Evolutionary conservation across 1,140 invertebrate genomes (phyloP).

Genomic region (Apis mellifera): DNA sequence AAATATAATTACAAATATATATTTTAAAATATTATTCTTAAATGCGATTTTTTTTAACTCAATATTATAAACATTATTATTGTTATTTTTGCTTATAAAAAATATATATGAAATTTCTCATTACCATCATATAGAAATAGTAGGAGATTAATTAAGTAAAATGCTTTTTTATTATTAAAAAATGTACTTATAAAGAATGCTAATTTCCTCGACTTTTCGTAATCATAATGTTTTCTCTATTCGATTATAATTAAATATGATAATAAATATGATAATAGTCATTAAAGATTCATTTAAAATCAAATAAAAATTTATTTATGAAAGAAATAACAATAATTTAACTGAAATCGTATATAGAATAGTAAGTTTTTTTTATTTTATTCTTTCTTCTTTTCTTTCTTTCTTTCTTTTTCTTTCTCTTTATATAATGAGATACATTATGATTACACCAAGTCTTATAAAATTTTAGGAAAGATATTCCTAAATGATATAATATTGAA

Average conservation of each 20-base stretch:
- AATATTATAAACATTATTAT: not conserved
- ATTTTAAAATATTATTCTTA: slow-evolving; percentile 21
- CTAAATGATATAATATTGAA: slow-evolving; percentile 70
- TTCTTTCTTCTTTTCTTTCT: not conserved
- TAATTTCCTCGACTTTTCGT: slow-evolving; percentile 32
- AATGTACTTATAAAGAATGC: slow-evolving; percentile 66
- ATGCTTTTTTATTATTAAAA: slow-evolving; percentile 19
- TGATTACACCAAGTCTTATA: slow-evolving; percentile 54
- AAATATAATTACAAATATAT: not conserved
- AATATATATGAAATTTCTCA: not conserved
- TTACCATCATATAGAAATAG: slow-evolving; percentile 29
- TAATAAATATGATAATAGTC: not conserved
- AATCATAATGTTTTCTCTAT: slow-evolving; percentile 34
- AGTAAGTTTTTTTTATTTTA: slow-evolving; percentile 20
- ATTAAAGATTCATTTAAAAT: not conserved
- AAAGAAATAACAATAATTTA: not conserved
- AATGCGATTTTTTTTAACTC: not conserved
- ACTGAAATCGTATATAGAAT: not conserved
- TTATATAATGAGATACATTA: slow-evolving; percentile 49
- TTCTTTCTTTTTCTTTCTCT: slow-evolving; percentile 10
- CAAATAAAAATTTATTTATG: not conserved
- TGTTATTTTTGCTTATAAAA: slow-evolving; percentile 20
- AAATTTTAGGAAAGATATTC: slow-evolving; percentile 68
- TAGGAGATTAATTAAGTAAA: slow-evolving; percentile 33
- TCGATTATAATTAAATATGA: slow-evolving; percentile 26